These are phyloP conservation scores for Hymenochirus boettgeri DNA, from an alignment of 2,113 vertebrate species.

Conservation along the genomic window DNA sequence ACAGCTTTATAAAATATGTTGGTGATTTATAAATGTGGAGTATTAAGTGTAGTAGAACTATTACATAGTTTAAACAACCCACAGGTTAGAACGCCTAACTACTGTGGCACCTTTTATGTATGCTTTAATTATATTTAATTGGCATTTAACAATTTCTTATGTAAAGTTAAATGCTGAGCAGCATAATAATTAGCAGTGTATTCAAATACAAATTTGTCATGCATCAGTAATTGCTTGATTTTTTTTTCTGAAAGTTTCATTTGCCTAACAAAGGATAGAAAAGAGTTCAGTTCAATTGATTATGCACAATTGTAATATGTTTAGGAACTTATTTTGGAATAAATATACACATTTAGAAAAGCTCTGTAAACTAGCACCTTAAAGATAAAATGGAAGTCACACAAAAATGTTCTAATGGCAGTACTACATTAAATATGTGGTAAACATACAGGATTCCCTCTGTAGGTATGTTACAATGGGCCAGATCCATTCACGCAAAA, in stretches of 20 bases:
- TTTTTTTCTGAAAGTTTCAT: conserved; percentile 33
- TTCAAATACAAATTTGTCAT: conserved; percentile 43
- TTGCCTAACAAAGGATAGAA: conserved; percentile 25
- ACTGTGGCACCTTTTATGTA: conserved; percentile 9
- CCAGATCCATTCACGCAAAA: too few relatives aligned
- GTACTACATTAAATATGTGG: too few relatives aligned
- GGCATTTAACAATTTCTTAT: conserved; percentile 38
- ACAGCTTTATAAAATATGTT: background rate
- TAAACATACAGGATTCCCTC: too few relatives aligned
- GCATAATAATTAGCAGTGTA: conserved; percentile 42
- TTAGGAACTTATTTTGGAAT: background rate
- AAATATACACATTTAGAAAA: too few relatives aligned
- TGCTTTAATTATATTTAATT: conserved; percentile 40
- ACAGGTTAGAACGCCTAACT: background rate
- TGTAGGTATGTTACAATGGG: too few relatives aligned
- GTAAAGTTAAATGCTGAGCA: conserved; percentile 38
- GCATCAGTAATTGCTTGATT: conserved; percentile 36
- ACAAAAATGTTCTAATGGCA: too few relatives aligned
- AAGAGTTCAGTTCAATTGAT: conserved; percentile 20
- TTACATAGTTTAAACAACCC: conserved; percentile 6
- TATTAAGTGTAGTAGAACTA: background rate
- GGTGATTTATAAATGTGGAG: background rate
- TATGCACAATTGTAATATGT: conserved; percentile 3
- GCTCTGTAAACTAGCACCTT: too few relatives aligned
- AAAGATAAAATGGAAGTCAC: too few relatives aligned